A percentile compares a stretch with the other conserved stretches of the same genome.
Conservation (phyloP, 2,797 vertebrate species). For the Bradypus variegatus region DNA sequence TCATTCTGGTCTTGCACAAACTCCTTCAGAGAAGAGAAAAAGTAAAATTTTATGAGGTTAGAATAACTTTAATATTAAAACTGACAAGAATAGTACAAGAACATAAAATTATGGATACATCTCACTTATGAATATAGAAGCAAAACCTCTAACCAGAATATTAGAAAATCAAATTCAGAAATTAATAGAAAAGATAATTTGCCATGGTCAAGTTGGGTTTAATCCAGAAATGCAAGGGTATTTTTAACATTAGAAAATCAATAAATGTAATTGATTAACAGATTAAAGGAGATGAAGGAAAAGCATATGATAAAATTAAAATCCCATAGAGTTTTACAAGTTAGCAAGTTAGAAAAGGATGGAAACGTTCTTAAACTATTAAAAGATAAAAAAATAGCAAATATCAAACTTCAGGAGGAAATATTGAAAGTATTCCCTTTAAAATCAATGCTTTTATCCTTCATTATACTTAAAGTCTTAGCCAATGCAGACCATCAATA, state of each 20-base stretch:
- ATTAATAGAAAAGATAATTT: not conserved
- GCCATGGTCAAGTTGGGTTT: not conserved
- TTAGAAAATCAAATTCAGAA: not conserved
- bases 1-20: not conserved
- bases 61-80: slow-evolving; percentile 1
- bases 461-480: not conserved
- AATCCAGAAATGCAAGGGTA: not conserved
- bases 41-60: slow-evolving; percentile 1
- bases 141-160: not conserved
- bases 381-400: not conserved
- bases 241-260: slow-evolving; percentile 12
- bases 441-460: slow-evolving; percentile 1
- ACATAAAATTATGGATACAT: not conserved
- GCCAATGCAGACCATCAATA: not conserved
- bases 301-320: not conserved
- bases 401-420: not conserved
- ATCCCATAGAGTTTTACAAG: not conserved
- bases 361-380: not conserved
- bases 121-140: not conserved
- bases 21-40: not conserved
- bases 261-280: not conserved
- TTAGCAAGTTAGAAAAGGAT: slow-evolving; percentile 7
- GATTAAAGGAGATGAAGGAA: not conserved
- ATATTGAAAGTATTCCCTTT: not conserved
- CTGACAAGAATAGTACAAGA: not conserved